These are phyloP conservation scores for Monochamus saltuarius DNA, from an alignment of 1,140 invertebrate species.

Conservation along the genomic window DNA sequence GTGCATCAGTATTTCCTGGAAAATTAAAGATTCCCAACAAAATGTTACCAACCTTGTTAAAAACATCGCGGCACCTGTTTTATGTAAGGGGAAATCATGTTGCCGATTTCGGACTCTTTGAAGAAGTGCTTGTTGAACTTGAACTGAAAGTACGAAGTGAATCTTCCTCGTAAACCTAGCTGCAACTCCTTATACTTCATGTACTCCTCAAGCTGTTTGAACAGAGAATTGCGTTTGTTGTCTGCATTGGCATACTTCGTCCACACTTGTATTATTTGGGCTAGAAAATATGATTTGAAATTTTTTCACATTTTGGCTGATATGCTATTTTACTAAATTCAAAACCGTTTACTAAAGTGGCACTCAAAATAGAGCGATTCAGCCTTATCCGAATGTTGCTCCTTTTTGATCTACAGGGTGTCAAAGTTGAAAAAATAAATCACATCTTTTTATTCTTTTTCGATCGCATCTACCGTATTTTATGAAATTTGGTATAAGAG, in stretches of 20 bases:
- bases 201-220: slow-evolving; percentile 30
- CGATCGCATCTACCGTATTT: too few species aligned
- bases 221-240: neutral
- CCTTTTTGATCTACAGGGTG: too few species aligned
- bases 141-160: slow-evolving; percentile 37
- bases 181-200: slow-evolving; percentile 35
- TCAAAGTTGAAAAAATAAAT: too few species aligned
- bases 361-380: too few species aligned
- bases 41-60: too few species aligned
- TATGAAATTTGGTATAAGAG: too few species aligned
- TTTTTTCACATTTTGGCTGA: neutral
- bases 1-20: slow-evolving; percentile 39
- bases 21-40: neutral
- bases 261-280: slow-evolving; percentile 9
- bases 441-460: too few species aligned
- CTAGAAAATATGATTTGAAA: neutral
- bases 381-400: too few species aligned
- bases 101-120: slow-evolving; percentile 28
- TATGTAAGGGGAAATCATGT: slow-evolving; percentile 25
- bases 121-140: slow-evolving; percentile 39
- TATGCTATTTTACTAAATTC: too few species aligned
- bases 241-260: slow-evolving; percentile 1
- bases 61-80: slow-evolving; percentile 8
- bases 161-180: slow-evolving; percentile 18
- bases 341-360: too few species aligned